Conservation (phyloP, 1,140 invertebrate genomes). For the Drosophila sp. region DNA sequence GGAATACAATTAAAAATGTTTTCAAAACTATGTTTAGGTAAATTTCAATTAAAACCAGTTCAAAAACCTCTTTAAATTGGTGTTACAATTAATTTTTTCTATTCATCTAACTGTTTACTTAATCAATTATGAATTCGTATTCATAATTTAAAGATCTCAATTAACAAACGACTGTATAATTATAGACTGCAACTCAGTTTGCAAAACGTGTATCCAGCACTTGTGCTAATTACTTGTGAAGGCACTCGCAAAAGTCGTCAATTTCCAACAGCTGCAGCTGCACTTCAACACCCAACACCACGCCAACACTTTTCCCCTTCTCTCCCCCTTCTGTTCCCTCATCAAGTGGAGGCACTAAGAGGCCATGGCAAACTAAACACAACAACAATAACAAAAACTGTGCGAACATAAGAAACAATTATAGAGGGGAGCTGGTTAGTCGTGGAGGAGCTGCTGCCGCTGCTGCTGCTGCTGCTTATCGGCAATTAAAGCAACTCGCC, state of each 20-base stretch:
- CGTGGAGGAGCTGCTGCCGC: neutral
- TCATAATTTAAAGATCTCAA: constrained; percentile 2
- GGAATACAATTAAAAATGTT: too few relatives aligned
- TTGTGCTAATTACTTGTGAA: constrained; percentile 12
- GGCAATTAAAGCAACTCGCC: constrained; percentile 12
- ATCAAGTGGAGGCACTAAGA: neutral
- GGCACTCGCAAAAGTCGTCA: constrained; percentile 8
- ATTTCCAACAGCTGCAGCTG: constrained; percentile 7
- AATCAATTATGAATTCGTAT: constrained; percentile 4
- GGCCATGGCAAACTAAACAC: constrained; percentile 4
- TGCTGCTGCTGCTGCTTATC: constrained; percentile 1
- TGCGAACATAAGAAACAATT: constrained; percentile 16
- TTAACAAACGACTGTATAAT: neutral
- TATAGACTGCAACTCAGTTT: constrained; percentile 3
- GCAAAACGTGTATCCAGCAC: constrained; percentile 7
- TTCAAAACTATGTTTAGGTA: too few relatives aligned
- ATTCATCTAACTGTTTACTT: neutral
- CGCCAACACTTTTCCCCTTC: neutral
- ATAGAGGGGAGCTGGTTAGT: neutral
- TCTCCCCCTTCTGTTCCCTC: neutral
- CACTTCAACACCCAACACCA: constrained; percentile 1
- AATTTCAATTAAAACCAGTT: too few relatives aligned
- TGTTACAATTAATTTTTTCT: too few relatives aligned
- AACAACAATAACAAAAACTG: constrained; percentile 11
- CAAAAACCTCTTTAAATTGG: too few relatives aligned